Evolutionary conservation across 2,888 invertebrate genomes (phyloP).

Genomic region (Lepidochitona cinerea): DNA sequence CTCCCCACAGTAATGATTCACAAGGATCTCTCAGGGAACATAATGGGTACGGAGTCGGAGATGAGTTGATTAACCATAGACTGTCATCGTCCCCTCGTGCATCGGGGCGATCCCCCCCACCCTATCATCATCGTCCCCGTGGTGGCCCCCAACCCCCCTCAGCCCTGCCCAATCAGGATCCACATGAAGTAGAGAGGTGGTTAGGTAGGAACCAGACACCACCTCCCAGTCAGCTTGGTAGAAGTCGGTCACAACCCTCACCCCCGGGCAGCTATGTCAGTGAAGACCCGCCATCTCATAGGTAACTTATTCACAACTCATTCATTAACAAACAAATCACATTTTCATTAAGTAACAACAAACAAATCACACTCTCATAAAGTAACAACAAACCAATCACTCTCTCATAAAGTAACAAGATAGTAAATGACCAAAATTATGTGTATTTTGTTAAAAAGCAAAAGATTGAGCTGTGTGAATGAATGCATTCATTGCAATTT

Average conservation of each 20-base stretch:
- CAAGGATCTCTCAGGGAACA: background rate
- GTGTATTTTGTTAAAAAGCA: too few species aligned
- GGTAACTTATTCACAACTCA: too few species aligned
- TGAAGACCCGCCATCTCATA: constrained; percentile 43
- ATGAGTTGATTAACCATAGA: too few species aligned
- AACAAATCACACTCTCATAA: too few species aligned
- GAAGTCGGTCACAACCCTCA: constrained; percentile 44
- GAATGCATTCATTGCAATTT: too few species aligned
- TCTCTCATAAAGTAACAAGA: too few species aligned
- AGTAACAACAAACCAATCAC: too few species aligned
- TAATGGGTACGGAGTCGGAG: background rate
- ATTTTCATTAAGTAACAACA: too few species aligned
- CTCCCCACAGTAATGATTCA: background rate
- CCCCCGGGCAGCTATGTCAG: constrained; percentile 56
- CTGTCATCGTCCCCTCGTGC: background rate
- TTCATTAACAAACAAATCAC: too few species aligned
- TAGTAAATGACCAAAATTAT: too few species aligned
- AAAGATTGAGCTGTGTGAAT: too few species aligned
- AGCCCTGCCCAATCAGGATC: constrained; percentile 12
- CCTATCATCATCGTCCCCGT: background rate
- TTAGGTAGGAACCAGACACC: constrained; percentile 1
- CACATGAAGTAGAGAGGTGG: constrained; percentile 32
- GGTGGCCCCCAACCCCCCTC: background rate
- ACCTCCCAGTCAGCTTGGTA: constrained; percentile 14
- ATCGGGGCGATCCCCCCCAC: background rate